phyloP scores from a whole-genome alignment of 2,113 vertebrate genomes.

The Phylloscopus trochilus region DNA sequence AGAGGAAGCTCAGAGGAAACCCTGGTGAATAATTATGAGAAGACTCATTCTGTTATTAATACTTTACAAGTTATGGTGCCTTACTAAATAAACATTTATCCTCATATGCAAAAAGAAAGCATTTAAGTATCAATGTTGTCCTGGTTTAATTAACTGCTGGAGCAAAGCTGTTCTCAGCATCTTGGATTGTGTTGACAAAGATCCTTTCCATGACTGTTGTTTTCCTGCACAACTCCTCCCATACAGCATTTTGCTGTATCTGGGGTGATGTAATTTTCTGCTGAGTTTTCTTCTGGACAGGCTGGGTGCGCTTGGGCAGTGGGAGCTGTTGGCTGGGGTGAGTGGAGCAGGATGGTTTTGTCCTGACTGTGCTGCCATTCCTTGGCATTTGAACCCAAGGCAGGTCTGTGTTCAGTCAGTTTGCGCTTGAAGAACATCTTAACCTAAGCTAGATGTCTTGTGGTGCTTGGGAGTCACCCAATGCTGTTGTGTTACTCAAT shows the following conservation, averaged over 20 bases:
- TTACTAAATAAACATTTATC: background rate
- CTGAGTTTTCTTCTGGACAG: background rate
- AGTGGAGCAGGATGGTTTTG: background rate
- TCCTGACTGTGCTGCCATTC: rapidly evolving
- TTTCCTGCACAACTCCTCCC: background rate
- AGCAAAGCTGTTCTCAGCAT: background rate
- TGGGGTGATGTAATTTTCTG: background rate
- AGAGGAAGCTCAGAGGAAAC: conserved; percentile 23
- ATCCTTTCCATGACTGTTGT: background rate
- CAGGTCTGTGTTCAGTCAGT: background rate
- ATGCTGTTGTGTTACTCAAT: background rate
- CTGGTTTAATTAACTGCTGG: background rate
- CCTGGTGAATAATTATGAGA: background rate
- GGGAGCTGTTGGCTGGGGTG: too few relatives aligned
- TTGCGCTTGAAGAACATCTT: background rate
- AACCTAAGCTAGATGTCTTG: background rate
- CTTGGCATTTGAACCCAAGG: background rate
- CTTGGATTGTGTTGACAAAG: background rate
- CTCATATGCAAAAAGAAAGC: background rate
- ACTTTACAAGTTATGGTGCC: background rate
- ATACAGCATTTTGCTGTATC: background rate
- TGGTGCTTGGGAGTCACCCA: background rate
- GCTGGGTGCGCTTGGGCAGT: background rate
- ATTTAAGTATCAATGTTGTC: background rate
- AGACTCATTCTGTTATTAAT: background rate